Percentiles rank a stretch among this genome's conserved stretches.
Evolutionary conservation across 2,888 invertebrate genomes (phyloP).

Genomic region (Ormyrus pomaceus): DNA sequence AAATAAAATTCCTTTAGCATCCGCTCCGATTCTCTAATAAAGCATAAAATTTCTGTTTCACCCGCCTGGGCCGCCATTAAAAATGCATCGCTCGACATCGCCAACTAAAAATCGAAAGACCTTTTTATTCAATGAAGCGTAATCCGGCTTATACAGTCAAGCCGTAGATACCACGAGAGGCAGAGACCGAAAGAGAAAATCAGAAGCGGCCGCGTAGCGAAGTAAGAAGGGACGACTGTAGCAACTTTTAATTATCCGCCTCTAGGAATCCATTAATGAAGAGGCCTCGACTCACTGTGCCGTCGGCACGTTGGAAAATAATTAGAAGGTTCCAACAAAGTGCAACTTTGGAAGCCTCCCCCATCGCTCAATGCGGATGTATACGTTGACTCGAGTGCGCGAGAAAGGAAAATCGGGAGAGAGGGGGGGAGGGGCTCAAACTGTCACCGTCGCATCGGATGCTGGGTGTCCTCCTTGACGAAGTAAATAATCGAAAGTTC

Average conservation of each 20-base stretch:
- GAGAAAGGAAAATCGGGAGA: neutral
- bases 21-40: too few species aligned
- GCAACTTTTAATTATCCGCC: slow-evolving; percentile 56
- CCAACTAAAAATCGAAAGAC: too few species aligned
- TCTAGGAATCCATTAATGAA: slow-evolving; percentile 62
- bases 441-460: slow-evolving; percentile 27
- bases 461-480: slow-evolving; percentile 29
- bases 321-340: slow-evolving; percentile 63
- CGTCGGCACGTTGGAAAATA: slow-evolving; percentile 59
- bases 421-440: neutral
- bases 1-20: too few species aligned
- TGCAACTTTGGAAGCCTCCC: slow-evolving; percentile 41
- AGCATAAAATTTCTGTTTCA: too few species aligned
- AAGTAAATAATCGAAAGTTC: slow-evolving; percentile 44
- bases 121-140: too few species aligned
- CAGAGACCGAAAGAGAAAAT: neutral
- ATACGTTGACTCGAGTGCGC: neutral
- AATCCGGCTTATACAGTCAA: too few species aligned
- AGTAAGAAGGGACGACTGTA: slow-evolving; percentile 11
- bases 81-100: too few species aligned
- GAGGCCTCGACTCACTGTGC: slow-evolving; percentile 52
- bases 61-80: too few species aligned
- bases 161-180: neutral
- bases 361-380: neutral
- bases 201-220: neutral